These are phyloP conservation scores for Ranitomeya variabilis DNA, from an alignment of 2,113 vertebrate species.

Conservation along the genomic window DNA sequence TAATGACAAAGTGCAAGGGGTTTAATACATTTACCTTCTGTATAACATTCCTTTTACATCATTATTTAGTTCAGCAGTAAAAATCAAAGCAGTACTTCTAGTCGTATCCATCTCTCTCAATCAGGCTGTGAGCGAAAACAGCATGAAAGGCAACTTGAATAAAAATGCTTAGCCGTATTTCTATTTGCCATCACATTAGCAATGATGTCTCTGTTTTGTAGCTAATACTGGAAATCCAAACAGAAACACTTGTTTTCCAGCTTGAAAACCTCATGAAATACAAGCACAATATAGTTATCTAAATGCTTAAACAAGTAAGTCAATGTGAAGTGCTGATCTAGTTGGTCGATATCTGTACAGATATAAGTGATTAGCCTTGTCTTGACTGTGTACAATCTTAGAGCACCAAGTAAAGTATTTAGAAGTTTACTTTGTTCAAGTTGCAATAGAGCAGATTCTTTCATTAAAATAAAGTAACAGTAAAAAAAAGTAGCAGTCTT, in stretches of 20 bases:
- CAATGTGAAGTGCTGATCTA: constrained; percentile 36
- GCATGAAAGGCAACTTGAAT: constrained; percentile 43
- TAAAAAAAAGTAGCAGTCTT: background rate
- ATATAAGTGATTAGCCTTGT: constrained; percentile 36
- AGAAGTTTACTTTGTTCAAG: background rate
- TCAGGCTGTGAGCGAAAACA: constrained; percentile 43
- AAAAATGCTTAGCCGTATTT: constrained; percentile 46
- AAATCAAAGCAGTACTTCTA: constrained; percentile 20
- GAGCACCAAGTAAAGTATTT: background rate
- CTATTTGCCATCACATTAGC: constrained; percentile 42
- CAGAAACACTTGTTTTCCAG: constrained; percentile 23
- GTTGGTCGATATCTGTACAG: constrained; percentile 36
- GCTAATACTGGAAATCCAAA: constrained; percentile 10
- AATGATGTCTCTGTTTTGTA: background rate
- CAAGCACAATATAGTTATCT: constrained; percentile 12
- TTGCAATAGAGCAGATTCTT: background rate
- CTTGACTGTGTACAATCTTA: background rate
- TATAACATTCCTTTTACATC: constrained; percentile 27
- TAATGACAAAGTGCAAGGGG: background rate
- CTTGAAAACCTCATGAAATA: constrained; percentile 34
- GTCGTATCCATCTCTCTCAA: constrained; percentile 25
- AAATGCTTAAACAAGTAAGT: constrained; percentile 42
- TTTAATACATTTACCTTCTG: constrained; percentile 18
- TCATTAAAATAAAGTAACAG: background rate
- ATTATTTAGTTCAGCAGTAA: constrained; percentile 45